Conservation (phyloP, 2,113 vertebrate species). For the Genyomyrus donnyi region DNA sequence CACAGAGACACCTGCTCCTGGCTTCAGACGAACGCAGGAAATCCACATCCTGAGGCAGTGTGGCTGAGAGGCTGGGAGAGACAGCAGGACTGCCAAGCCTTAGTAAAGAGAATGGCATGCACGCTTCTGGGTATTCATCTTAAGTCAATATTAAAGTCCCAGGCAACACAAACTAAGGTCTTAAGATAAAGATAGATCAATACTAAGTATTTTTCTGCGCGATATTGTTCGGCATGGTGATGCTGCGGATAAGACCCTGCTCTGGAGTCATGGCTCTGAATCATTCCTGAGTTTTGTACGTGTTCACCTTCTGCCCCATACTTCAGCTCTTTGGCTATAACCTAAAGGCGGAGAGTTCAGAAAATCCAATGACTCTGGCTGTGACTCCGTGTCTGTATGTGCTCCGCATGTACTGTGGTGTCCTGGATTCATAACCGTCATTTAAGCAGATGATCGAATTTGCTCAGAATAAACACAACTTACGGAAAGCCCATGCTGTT, state of each 20-base stretch:
- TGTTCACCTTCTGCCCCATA: neutral
- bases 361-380: neutral
- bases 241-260: neutral
- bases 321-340: neutral
- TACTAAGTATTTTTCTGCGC: neutral
- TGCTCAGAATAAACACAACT: neutral
- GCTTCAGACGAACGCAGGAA: neutral
- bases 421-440: neutral
- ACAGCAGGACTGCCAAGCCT: neutral
- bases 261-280: neutral
- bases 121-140: neutral
- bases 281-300: neutral
- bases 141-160: neutral
- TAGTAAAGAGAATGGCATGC: neutral
- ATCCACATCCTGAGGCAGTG: neutral
- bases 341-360: neutral
- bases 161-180: neutral
- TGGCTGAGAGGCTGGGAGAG: neutral
- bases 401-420: neutral
- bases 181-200: neutral
- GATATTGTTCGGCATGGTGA: neutral
- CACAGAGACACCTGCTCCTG: neutral
- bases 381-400: neutral
- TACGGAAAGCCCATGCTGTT: neutral
- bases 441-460: neutral